Base-by-base conservation (phyloP, 2,888 invertebrate genomes). In the Erebia epiphron region DNA sequence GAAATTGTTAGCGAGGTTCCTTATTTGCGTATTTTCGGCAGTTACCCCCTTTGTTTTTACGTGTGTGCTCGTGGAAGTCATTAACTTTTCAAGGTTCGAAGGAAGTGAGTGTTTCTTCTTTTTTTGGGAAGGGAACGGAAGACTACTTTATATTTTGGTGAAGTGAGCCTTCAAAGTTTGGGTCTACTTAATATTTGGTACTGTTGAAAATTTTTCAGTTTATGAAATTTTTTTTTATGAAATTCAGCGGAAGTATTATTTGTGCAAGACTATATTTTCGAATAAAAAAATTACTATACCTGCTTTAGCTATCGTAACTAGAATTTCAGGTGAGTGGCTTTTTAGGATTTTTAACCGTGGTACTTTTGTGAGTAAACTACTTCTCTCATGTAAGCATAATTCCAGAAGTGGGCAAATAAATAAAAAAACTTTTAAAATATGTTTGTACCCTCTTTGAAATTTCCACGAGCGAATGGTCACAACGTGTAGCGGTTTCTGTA, bases 11-110 rank as follows among this genome's bases (percentile, higher is more conserved):
- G 85, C 83, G 84, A 76, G 77, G 78, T 78, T 82, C 76, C 80
- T 82, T 83, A 86, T 88, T 86, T 84, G 84, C 85, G 82, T 83
- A 86, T 88, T 90, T 91, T 91, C 80, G 90, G 89, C 81, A 79
- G 82, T 82, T 80, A 79, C 77, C 74, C 82, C 85, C 85, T 88
- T 91, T 88, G 86, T 88, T 86, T 85, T 82, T 74, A 75, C 89
- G 89, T 90, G 84, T 91, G 88, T 91, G 89, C 83, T 76, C 73
- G 79, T 83, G 81, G 80, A 84, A 81, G 82, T 90, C 90, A 86
- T 90, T 91, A 90, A 83, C 87, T 90, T 88, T 85, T 86, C 82
- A 79, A 82, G 82, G 78, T 81, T 75, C 79, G 78, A 75, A 83
- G 90, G 89, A 88, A 89, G 87, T 84, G 85, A 85, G 84, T 79